Conservation (phyloP, 2,113 vertebrate species). For the Burhinus oedicnemus region DNA sequence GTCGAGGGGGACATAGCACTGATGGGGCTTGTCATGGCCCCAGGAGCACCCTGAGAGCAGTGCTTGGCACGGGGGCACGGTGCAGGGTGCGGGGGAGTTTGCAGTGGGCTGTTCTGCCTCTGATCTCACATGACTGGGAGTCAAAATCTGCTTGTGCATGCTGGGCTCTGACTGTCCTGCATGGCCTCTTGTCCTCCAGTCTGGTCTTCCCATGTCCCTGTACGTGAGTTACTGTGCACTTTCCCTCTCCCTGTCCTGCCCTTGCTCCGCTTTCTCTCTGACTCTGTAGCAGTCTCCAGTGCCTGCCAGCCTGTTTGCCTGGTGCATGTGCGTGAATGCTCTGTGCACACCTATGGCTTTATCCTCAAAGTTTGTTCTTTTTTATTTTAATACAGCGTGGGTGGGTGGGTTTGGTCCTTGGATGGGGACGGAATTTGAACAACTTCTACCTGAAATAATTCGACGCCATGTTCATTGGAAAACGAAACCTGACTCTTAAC, state of each 20-base stretch:
- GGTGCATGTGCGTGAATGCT: conserved; percentile 28
- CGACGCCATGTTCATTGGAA: neutral
- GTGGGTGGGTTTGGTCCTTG: conserved; percentile 34
- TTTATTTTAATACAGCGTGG: neutral
- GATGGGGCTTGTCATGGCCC: accelerated
- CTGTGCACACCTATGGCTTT: neutral
- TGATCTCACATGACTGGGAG: conserved; percentile 13
- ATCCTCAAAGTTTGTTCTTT: conserved; percentile 9
- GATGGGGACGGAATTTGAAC: conserved; percentile 33
- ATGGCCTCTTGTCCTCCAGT: neutral
- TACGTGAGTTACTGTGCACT: neutral
- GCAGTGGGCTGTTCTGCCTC: neutral
- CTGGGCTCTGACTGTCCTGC: conserved; percentile 3
- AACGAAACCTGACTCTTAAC: conserved; percentile 14
- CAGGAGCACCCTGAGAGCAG: neutral
- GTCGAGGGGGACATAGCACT: accelerated
- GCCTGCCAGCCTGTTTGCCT: conserved; percentile 14
- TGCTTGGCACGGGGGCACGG: neutral
- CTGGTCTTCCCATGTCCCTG: neutral
- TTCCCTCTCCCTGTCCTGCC: neutral
- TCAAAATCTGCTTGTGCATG: neutral
- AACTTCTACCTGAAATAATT: conserved; percentile 60
- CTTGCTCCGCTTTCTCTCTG: neutral
- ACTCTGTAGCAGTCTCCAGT: neutral
- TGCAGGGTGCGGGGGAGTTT: neutral